These are phyloP conservation scores for Drosophila equinoxialis DNA, from an alignment of 1,140 invertebrate genomes.

Conservation along the genomic window DNA sequence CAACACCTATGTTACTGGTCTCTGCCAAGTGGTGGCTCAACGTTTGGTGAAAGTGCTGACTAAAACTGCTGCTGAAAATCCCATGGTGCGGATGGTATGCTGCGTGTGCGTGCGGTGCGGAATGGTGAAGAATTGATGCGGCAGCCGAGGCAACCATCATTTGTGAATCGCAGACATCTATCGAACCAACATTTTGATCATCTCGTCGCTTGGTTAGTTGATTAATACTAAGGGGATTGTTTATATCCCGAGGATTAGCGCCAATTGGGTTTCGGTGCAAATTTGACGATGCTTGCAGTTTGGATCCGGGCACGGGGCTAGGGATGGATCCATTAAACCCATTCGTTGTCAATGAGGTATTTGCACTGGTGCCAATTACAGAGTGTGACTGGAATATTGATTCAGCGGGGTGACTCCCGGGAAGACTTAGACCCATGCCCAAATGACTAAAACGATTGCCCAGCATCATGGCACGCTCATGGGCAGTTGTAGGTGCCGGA, in stretches of 20 bases:
- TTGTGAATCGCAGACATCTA: conserved; percentile 20
- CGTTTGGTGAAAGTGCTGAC: conserved; percentile 73
- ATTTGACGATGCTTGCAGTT: conserved; percentile 20
- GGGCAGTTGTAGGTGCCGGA: conserved; percentile 22
- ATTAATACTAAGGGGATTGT: conserved; percentile 95
- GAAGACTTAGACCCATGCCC: conserved; percentile 63
- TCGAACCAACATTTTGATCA: conserved; percentile 34
- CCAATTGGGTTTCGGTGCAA: conserved; percentile 88
- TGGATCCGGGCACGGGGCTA: conserved; percentile 20
- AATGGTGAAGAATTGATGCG: conserved; percentile 33
- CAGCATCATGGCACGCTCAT: conserved; percentile 63
- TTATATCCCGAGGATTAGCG: conserved; percentile 94
- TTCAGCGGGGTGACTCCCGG: conserved; percentile 36
- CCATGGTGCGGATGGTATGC: conserved; percentile 43
- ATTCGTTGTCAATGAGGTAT: conserved; percentile 40
- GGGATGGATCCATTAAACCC: conserved; percentile 32
- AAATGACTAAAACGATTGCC: conserved; percentile 77
- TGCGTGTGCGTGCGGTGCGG: conserved; percentile 21
- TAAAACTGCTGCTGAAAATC: conserved; percentile 56
- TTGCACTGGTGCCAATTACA: conserved; percentile 28
- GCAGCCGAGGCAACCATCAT: conserved; percentile 16
- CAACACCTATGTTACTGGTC: conserved; percentile 14
- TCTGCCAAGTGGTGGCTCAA: conserved; percentile 54
- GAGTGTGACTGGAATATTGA: conserved; percentile 39
- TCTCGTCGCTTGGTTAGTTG: conserved; percentile 87